Conservation (phyloP, 2,797 vertebrate genomes). For the Smutsia gigantea region DNA sequence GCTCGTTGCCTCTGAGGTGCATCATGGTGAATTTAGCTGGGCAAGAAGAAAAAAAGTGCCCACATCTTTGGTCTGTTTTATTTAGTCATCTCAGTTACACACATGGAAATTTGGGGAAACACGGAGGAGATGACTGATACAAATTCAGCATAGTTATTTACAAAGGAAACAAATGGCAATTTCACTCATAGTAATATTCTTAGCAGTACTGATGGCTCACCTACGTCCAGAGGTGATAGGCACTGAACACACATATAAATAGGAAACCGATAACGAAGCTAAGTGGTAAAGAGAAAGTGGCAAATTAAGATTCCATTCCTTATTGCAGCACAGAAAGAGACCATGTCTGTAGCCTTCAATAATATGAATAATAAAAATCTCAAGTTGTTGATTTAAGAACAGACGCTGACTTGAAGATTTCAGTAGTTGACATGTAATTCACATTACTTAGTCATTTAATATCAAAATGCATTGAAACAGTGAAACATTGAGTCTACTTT, state of each 20-base stretch:
- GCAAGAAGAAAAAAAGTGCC: neutral
- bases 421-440: slow-evolving; percentile 37
- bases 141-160: slow-evolving; percentile 12
- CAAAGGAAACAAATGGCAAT: slow-evolving; percentile 36
- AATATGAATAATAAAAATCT: slow-evolving; percentile 37
- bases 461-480: slow-evolving; percentile 64
- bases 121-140: neutral
- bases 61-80: neutral
- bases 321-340: neutral
- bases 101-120: neutral
- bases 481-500: neutral
- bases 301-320: slow-evolving; percentile 33
- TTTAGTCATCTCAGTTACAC: slow-evolving; percentile 15
- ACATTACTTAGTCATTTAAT: slow-evolving; percentile 68
- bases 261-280: neutral
- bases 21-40: neutral
- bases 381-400: slow-evolving; percentile 49
- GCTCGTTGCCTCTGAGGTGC: slow-evolving; percentile 41
- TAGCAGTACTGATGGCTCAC: slow-evolving; percentile 2
- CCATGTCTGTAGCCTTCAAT: neutral
- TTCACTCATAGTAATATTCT: neutral
- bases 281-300: neutral
- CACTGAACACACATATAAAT: neutral
- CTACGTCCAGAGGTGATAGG: neutral
- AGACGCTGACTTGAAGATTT: slow-evolving; percentile 66